Evolutionary conservation across 2,113 vertebrate species (phyloP).

Genomic region (Diadophis punctatus): DNA sequence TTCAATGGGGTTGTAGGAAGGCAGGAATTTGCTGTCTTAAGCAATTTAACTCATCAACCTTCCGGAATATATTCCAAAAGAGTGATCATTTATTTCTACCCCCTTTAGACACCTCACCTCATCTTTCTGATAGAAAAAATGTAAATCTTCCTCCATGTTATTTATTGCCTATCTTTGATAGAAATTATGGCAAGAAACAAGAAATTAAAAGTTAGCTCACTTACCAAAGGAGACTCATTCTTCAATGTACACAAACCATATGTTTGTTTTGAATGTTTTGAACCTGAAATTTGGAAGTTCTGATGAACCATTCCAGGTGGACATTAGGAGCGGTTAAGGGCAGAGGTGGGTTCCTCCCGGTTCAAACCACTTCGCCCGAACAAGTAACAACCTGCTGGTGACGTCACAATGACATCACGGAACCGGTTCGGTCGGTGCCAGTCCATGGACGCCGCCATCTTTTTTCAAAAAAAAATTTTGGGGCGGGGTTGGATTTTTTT

Average conservation of each 20-base stretch:
- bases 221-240: background rate
- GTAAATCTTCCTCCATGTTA: background rate
- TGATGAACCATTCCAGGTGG: background rate
- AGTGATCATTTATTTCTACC: constrained; percentile 3
- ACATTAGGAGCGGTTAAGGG: background rate
- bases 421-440: too few relatives aligned
- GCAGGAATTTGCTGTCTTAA: constrained; percentile 33
- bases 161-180: background rate
- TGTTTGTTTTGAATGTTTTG: background rate
- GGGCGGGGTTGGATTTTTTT: too few relatives aligned
- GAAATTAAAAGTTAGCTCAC: background rate
- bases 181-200: background rate
- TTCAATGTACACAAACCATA: background rate
- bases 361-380: too few relatives aligned
- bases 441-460: too few relatives aligned
- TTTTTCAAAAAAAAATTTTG: too few relatives aligned
- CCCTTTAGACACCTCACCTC: background rate
- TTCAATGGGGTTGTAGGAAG: background rate
- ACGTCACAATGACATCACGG: too few relatives aligned
- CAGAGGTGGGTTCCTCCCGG: too few relatives aligned
- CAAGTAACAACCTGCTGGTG: too few relatives aligned
- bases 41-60: constrained; percentile 20
- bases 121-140: background rate
- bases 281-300: background rate
- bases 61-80: constrained; percentile 26